Base-by-base conservation (phyloP, 1,140 invertebrate species). In the Penaeus indicus region DNA sequence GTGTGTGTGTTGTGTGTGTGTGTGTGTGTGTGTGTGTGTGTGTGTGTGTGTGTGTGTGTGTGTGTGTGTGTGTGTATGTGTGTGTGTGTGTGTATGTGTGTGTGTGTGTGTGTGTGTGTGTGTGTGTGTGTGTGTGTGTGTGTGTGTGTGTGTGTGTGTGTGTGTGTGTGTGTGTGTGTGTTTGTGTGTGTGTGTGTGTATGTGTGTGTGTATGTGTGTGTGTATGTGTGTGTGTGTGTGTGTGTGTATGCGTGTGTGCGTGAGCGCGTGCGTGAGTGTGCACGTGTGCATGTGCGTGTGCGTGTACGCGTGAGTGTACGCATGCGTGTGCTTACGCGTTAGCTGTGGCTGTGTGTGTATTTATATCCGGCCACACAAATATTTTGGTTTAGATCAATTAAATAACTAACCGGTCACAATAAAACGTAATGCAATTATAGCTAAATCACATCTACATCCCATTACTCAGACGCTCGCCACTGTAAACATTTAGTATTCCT, bases 121-220 rank as follows among this genome's bases (percentile, higher is more conserved):
- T 82, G 80, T 63, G 80, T 82, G 80, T 82, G n/a, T 63, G 60
- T 82, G 80, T 82, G 80, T 63, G 80, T 62, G 80, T 82, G 80
- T 63, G 60, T 82, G 80, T 60, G 80, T 63, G 80, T 82, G 80
- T 82, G 80, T 63, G 60, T 82, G 80, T 82, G 80, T 82, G 60
- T 82, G 80, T 82, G 60, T 82, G 60, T 82, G 80, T 82, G 60
- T 82, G n/a, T 61, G 19, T 82, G 60, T 61, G 32, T 67, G 10
- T 84, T 13, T 69, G 27, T 61, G n/a, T 27, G 10, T 54, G 22
- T 54, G 10, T 54, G 63, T 84, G 22, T 69, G 63, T 83, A 38
- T 83, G 62, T 83, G 27, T 83, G 62, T 83, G 62, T 83, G 62
- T 42, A 21, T 83, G 62, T 64, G 27, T 83, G 62, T 64, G 62